A percentile compares a stretch with the other conserved stretches of the same genome.
phyloP scores from a whole-genome alignment of 2,888 invertebrate genomes.

The Tetranychus truncatus region DNA sequence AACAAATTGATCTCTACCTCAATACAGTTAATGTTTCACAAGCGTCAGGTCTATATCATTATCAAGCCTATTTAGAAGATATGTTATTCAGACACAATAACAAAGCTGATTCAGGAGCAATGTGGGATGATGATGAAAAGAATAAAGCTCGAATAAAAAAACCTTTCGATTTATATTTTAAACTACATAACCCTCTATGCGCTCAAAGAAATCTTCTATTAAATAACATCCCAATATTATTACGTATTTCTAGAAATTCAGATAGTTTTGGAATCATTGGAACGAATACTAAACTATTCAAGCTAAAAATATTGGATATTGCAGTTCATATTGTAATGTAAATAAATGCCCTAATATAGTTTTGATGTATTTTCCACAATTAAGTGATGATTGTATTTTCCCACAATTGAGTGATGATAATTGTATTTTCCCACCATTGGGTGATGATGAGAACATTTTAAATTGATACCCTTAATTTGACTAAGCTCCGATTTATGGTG shows the following conservation, averaged over 20 bases:
- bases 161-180: neutral
- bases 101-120: neutral
- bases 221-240: neutral
- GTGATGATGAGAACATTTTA: no score
- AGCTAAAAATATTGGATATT: neutral
- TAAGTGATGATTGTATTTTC: no score
- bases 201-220: neutral
- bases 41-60: neutral
- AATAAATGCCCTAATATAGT: no score
- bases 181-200: neutral
- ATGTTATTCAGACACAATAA: neutral
- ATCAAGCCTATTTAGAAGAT: neutral
- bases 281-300: neutral
- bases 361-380: no score
- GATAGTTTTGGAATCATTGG: neutral
- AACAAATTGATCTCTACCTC: neutral
- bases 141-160: neutral
- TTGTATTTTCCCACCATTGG: no score
- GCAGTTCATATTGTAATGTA: neutral
- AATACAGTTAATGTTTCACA: neutral
- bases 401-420: no score
- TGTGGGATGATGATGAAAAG: neutral
- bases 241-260: neutral
- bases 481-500: no score
- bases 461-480: no score